These are phyloP conservation scores for Thyatira batis DNA, from an alignment of 2,888 invertebrate genomes.

Conservation along the genomic window DNA sequence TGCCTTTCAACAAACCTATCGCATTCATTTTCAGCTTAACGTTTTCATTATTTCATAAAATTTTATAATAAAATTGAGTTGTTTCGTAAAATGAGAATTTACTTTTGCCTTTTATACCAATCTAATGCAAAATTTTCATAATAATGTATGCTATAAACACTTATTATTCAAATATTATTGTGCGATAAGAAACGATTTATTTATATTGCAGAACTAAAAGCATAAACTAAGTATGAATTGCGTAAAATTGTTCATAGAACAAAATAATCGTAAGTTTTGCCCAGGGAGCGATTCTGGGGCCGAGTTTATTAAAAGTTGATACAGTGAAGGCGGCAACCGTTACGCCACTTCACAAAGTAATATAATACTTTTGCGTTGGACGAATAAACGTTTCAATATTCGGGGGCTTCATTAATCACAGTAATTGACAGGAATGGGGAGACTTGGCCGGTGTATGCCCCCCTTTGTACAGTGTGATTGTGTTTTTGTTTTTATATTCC, in stretches of 20 bases:
- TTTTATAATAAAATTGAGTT: background rate
- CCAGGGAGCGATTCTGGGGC: conserved; percentile 38
- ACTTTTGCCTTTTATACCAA: background rate
- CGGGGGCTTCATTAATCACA: conserved; percentile 77
- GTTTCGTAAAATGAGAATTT: background rate
- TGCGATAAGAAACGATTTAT: background rate
- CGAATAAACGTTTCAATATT: conserved; percentile 80
- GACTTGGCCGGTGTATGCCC: conserved; percentile 56
- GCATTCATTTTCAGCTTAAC: background rate
- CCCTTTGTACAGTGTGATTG: conserved; percentile 24
- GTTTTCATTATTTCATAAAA: background rate
- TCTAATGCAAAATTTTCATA: too few relatives aligned
- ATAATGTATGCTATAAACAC: background rate
- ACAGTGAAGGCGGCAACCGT: conserved; percentile 37
- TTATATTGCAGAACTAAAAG: background rate
- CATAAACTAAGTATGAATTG: background rate
- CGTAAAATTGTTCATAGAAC: conserved; percentile 7
- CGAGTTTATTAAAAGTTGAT: conserved; percentile 72
- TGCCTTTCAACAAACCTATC: background rate
- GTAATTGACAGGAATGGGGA: conserved; percentile 76
- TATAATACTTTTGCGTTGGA: conserved; percentile 73
- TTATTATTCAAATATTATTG: background rate
- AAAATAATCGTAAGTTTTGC: conserved; percentile 16
- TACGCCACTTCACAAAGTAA: conserved; percentile 61
- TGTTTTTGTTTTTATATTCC: conserved; percentile 51